A percentile compares a stretch with the other conserved stretches of the same genome.
These are phyloP conservation scores for Euzetes globulus DNA, from an alignment of 2,888 invertebrate genomes.

Conservation along the genomic window DNA sequence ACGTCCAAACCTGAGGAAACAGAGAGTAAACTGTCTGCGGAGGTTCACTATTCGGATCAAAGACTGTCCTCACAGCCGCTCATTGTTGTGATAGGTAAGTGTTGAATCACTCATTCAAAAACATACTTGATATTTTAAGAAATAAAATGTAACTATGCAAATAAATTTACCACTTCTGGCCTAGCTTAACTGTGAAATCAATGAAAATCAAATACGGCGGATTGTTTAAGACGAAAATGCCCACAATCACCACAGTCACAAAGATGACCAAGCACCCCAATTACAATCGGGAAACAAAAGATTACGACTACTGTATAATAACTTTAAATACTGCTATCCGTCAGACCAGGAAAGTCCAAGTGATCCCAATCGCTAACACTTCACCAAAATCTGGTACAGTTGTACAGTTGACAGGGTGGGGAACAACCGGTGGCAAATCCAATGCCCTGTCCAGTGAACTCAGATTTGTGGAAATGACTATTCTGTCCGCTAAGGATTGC, in stretches of 20 bases:
- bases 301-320: constrained; percentile 10
- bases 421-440: constrained; percentile 6
- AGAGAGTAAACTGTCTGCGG: no score
- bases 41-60: constrained; percentile 21
- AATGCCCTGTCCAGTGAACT: background rate
- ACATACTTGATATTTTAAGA: no score
- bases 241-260: background rate
- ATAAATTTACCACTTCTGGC: background rate
- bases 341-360: background rate
- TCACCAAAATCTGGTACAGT: background rate
- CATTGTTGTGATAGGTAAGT: constrained; percentile 32
- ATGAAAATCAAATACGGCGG: background rate
- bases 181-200: background rate
- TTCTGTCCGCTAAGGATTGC: background rate
- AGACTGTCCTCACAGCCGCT: constrained; percentile 26
- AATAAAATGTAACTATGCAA: background rate
- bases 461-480: background rate
- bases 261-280: background rate
- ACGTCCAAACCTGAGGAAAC: no score
- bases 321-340: background rate
- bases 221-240: background rate
- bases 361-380: background rate
- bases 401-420: constrained; percentile 27
- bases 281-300: constrained; percentile 6
- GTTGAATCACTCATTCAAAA: background rate